phyloP scores from a whole-genome alignment of 30 jellyfish, hydroid and myxozoan genomes.

The Aurelia aurita complex sp. Pacific region DNA sequence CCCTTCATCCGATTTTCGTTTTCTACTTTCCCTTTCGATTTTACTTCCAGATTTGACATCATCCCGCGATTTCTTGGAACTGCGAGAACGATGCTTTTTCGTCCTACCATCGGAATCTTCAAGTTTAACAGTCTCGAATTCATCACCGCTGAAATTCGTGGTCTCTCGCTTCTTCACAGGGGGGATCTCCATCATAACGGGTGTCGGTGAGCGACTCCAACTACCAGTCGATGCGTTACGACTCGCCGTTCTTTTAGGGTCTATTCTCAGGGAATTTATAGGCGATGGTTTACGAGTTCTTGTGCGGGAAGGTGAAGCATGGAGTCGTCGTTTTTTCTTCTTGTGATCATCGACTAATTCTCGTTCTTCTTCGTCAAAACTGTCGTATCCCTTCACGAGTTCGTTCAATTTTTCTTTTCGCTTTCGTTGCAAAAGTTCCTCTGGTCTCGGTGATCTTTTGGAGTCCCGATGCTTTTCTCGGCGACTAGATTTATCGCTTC shows the following conservation, averaged over 20 bases:
- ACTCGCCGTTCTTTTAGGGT: not conserved
- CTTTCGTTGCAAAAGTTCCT: slow-evolving; percentile 24
- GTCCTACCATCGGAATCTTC: not conserved
- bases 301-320: slow-evolving; percentile 27
- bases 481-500: slow-evolving; percentile 6
- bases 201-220: slow-evolving; percentile 74
- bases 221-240: slow-evolving; percentile 3
- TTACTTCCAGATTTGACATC: not conserved
- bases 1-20: slow-evolving; percentile 24
- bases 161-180: slow-evolving; percentile 2
- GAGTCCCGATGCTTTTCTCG: slow-evolving; percentile 10
- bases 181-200: slow-evolving; percentile 10
- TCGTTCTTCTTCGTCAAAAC: slow-evolving; percentile 45
- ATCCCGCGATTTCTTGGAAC: slow-evolving; percentile 18
- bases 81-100: not conserved
- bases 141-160: slow-evolving; percentile 47
- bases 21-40: slow-evolving; percentile 15
- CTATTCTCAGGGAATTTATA: slow-evolving; percentile 6
- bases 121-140: slow-evolving; percentile 30
- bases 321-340: slow-evolving; percentile 15
- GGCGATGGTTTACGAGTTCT: slow-evolving; percentile 25
- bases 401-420: slow-evolving; percentile 15
- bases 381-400: slow-evolving; percentile 30
- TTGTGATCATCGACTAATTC: slow-evolving; percentile 26
- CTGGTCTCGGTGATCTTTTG: slow-evolving; percentile 50